Conservation (phyloP, 2,888 invertebrate species). For the Stramonita haemastoma region DNA sequence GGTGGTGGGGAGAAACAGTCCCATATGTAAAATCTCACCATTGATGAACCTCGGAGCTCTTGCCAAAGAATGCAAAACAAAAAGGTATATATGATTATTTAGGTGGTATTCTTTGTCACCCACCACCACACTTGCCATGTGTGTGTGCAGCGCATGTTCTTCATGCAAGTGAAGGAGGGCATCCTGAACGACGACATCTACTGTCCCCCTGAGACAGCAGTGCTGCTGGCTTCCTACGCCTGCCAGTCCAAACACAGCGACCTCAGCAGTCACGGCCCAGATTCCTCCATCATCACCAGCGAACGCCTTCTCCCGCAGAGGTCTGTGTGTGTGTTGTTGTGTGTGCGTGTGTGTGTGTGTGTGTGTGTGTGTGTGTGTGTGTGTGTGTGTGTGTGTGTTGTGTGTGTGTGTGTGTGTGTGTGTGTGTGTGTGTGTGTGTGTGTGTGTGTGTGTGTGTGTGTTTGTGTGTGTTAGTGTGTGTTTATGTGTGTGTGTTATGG, state of each 20-base stretch:
- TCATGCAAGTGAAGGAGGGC: conserved; percentile 93
- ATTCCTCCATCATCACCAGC: conserved; percentile 81
- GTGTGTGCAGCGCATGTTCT: conserved; percentile 78
- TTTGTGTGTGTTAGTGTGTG: background rate
- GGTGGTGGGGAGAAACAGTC: too few relatives aligned
- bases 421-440: background rate
- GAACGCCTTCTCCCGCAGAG: conserved; percentile 95
- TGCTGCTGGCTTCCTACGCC: conserved; percentile 97
- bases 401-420: background rate
- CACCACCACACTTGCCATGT: background rate
- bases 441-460: background rate
- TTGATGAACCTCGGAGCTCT: too few relatives aligned
- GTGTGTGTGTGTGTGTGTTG: background rate
- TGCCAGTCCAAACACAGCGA: conserved; percentile 96
- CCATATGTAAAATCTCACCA: too few relatives aligned
- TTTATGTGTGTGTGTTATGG: too few relatives aligned
- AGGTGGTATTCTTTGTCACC: background rate
- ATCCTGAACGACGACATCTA: conserved; percentile 99
- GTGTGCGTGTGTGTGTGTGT: background rate
- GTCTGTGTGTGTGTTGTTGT: conserved; percentile 67
- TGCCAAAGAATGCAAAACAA: too few relatives aligned
- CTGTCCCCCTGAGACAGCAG: conserved; percentile 99
- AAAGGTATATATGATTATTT: too few relatives aligned
- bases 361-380: background rate
- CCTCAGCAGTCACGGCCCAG: conserved; percentile 83